Evolutionary conservation across 2,888 invertebrate species (phyloP).

Genomic region (Drosophila austrosaltans): DNA sequence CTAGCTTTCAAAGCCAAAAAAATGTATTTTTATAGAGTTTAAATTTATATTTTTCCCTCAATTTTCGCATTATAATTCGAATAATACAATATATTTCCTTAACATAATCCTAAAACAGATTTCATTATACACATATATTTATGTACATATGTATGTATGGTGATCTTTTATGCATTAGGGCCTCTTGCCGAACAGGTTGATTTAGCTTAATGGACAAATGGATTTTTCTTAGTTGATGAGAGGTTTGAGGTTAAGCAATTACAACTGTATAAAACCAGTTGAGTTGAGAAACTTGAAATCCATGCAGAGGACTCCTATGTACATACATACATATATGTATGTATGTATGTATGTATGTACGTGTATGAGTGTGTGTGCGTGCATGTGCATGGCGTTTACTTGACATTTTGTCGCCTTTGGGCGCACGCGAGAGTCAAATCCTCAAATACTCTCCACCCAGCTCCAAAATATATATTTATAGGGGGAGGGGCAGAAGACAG

Average conservation of each 20-base stretch:
- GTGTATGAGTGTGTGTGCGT: no score
- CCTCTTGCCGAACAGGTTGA: not conserved
- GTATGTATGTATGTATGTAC: no score
- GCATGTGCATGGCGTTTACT: slow-evolving; percentile 46
- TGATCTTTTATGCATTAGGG: no score
- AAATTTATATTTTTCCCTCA: no score
- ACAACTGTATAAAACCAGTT: slow-evolving; percentile 65
- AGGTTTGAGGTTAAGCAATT: slow-evolving; percentile 5
- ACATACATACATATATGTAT: not conserved
- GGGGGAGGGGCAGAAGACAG: no score
- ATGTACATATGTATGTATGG: no score
- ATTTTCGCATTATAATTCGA: no score
- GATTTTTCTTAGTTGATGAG: not conserved
- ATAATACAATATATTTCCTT: no score
- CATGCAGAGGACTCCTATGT: slow-evolving; percentile 25
- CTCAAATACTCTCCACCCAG: not conserved
- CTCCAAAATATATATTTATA: not conserved
- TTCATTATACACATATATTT: no score
- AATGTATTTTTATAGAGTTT: no score
- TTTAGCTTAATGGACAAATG: not conserved
- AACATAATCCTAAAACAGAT: no score
- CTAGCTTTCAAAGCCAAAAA: no score
- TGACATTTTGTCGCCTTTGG: slow-evolving; percentile 74
- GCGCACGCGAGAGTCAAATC: slow-evolving; percentile 5
- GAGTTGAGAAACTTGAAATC: slow-evolving; percentile 21